Evolutionary conservation across 2,888 invertebrate species (phyloP).

Genomic region (Yponomeuta malinellus): DNA sequence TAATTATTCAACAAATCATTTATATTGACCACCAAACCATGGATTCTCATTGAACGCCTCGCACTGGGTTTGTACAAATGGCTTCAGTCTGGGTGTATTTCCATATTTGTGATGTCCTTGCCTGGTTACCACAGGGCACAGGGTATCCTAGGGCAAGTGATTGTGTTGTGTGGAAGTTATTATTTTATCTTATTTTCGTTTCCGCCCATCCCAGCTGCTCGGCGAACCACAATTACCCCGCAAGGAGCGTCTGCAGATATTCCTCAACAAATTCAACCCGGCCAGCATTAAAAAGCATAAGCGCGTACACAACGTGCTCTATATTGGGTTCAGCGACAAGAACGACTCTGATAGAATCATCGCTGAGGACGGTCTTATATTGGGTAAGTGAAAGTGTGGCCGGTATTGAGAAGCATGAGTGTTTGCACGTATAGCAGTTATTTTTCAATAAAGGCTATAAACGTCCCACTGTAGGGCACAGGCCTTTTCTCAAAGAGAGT

Average conservation of each 20-base stretch:
- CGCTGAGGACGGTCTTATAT: constrained; percentile 34
- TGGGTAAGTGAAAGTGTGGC: constrained; percentile 39
- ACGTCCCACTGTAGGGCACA: too few species aligned
- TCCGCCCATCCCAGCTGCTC: constrained; percentile 30
- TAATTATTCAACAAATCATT: too few species aligned
- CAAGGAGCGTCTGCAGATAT: constrained; percentile 44
- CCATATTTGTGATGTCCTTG: too few species aligned
- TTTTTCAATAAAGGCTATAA: not conserved
- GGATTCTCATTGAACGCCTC: too few species aligned
- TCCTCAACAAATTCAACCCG: constrained; percentile 45
- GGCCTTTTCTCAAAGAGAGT: too few species aligned
- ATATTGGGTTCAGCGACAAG: constrained; percentile 45
- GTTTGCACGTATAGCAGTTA: not conserved
- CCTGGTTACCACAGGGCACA: too few species aligned
- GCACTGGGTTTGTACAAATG: too few species aligned
- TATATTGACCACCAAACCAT: too few species aligned
- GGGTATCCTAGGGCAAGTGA: too few species aligned
- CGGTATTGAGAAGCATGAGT: not conserved
- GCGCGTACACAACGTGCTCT: constrained; percentile 45
- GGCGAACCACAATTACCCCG: constrained; percentile 49
- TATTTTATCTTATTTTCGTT: too few species aligned
- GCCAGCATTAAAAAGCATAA: constrained; percentile 56
- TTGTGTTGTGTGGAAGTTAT: too few species aligned
- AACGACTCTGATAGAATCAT: constrained; percentile 41
- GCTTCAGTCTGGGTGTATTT: too few species aligned